phyloP scores from a whole-genome alignment of 2,797 vertebrate genomes.

The Danio kyathit region DNA sequence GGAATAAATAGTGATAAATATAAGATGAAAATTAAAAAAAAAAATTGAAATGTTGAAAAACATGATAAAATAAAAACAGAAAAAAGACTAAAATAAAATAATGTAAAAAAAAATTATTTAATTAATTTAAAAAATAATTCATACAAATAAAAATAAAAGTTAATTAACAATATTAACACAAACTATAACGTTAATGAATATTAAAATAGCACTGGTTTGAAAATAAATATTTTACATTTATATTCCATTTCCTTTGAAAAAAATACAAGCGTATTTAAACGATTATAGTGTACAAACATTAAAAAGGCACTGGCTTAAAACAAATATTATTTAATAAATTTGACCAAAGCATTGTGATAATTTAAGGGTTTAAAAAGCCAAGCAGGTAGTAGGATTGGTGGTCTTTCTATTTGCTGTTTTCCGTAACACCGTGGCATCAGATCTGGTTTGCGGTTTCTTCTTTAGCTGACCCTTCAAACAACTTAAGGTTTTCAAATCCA shows the following conservation, averaged over 20 bases:
- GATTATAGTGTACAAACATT: no score
- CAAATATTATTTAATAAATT: neutral
- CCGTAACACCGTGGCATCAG: neutral
- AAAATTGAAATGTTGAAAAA: neutral
- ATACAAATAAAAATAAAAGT: neutral
- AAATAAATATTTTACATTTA: no score
- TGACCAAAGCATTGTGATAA: neutral
- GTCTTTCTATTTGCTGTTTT: neutral
- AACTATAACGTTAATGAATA: no score
- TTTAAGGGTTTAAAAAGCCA: neutral
- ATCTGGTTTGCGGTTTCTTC: slow-evolving; percentile 17
- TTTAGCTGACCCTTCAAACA: slow-evolving; percentile 30
- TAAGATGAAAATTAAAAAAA: neutral
- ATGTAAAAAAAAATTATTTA: no score
- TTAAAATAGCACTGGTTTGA: no score
- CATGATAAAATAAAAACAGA: no score
- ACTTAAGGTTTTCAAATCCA: slow-evolving; percentile 36
- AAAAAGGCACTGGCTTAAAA: no score
- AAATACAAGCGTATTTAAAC: no score
- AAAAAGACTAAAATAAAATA: no score
- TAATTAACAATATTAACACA: no score
- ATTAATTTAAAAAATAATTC: no score
- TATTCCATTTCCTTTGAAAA: no score
- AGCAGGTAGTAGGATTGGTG: slow-evolving; percentile 10
- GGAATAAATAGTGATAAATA: neutral